Evolutionary conservation across 2,113 vertebrate species (phyloP).

Genomic region (Grammomys dolichurus): DNA sequence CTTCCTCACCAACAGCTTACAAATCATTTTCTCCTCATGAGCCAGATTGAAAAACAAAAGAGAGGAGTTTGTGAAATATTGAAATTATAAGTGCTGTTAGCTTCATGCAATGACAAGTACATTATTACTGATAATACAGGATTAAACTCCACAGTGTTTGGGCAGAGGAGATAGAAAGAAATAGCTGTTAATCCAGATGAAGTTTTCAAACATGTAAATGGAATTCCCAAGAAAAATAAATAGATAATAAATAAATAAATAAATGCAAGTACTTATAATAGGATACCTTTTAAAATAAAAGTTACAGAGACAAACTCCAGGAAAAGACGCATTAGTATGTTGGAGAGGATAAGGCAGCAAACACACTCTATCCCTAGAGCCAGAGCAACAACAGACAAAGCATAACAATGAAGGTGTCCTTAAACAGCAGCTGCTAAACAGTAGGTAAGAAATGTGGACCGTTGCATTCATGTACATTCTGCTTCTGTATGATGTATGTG

Average conservation of each 20-base stretch:
- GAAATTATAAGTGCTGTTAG: slow-evolving; percentile 34
- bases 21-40: slow-evolving; percentile 3
- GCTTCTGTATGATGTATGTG: not conserved
- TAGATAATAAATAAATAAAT: not conserved
- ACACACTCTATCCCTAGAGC: not conserved
- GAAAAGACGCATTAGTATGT: slow-evolving; percentile 12
- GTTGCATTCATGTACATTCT: not conserved
- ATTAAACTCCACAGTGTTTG: not conserved
- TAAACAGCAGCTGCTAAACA: not conserved
- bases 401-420: slow-evolving; percentile 15
- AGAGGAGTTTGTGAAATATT: slow-evolving; percentile 39
- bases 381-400: slow-evolving; percentile 20
- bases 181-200: not conserved
- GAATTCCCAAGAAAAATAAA: not conserved
- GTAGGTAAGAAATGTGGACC: slow-evolving; percentile 24
- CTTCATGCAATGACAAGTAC: not conserved
- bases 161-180: not conserved
- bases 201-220: slow-evolving; percentile 15
- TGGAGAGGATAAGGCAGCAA: slow-evolving; percentile 36
- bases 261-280: slow-evolving; percentile 29
- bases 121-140: slow-evolving; percentile 10
- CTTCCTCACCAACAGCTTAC: not conserved
- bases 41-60: not conserved
- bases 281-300: slow-evolving; percentile 41
- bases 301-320: slow-evolving; percentile 4